A percentile compares a stretch with the other conserved stretches of the same genome.
These are phyloP conservation scores for Buteo buteo DNA, from an alignment of 2,113 vertebrate genomes.

Conservation along the genomic window DNA sequence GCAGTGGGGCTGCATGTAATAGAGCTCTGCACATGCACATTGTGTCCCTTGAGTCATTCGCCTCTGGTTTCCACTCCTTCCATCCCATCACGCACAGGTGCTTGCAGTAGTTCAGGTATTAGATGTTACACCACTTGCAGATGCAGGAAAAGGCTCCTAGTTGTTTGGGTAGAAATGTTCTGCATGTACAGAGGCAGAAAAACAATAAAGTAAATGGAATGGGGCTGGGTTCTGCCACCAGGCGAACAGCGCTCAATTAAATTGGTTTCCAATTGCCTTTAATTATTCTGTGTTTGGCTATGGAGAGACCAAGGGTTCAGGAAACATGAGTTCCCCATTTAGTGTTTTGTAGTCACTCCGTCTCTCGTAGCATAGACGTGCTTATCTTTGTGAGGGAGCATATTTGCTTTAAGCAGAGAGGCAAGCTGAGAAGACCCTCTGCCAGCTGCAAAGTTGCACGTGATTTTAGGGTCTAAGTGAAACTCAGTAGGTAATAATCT, in stretches of 20 bases:
- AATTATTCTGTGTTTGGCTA: background rate
- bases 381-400: background rate
- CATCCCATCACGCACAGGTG: background rate
- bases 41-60: background rate
- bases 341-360: background rate
- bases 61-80: background rate
- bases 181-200: background rate
- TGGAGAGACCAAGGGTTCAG: background rate
- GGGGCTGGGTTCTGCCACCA: background rate
- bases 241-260: background rate
- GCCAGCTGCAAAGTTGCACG: background rate
- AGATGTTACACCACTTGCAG: background rate
- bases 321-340: background rate
- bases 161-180: background rate
- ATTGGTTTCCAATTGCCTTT: background rate
- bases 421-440: background rate
- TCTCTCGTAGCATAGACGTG: background rate
- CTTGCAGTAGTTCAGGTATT: background rate
- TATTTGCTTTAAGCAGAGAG: background rate
- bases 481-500: background rate
- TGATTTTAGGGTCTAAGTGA: background rate
- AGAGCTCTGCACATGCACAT: background rate
- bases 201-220: background rate
- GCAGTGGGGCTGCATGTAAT: background rate
- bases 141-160: background rate